Conservation (phyloP, 2,797 vertebrate genomes). For the Tachyglossus aculeatus region DNA sequence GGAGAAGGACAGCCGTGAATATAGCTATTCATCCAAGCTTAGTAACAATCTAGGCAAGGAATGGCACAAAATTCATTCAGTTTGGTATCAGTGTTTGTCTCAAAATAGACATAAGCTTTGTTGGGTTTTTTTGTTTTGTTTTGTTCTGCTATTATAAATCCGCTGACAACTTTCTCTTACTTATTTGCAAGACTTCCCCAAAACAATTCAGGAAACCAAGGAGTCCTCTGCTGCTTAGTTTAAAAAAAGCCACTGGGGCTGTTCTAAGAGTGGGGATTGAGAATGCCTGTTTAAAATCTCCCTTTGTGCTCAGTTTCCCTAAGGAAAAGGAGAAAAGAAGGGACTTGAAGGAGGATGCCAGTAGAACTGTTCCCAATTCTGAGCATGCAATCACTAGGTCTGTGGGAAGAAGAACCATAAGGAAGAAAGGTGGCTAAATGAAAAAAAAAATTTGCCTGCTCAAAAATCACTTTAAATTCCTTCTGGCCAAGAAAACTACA, state of each 20-base stretch:
- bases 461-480: neutral
- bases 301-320: neutral
- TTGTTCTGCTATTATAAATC: too few species aligned
- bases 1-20: too few species aligned
- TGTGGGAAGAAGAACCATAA: neutral
- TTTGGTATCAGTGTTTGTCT: too few species aligned
- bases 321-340: neutral
- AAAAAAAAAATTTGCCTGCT: neutral
- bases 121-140: too few species aligned
- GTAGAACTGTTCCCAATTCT: neutral
- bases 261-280: too few species aligned
- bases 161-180: neutral
- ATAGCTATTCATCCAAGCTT: too few species aligned
- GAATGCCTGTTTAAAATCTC: neutral
- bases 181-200: constrained; percentile 10
- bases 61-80: too few species aligned
- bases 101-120: too few species aligned
- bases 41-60: too few species aligned
- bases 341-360: neutral
- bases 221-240: too few species aligned
- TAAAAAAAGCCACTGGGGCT: neutral
- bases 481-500: neutral
- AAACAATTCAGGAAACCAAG: too few species aligned
- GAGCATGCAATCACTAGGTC: neutral
- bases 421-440: neutral